Base-by-base conservation (phyloP, 1,140 invertebrate genomes). In the Nixonia krombeini region DNA sequence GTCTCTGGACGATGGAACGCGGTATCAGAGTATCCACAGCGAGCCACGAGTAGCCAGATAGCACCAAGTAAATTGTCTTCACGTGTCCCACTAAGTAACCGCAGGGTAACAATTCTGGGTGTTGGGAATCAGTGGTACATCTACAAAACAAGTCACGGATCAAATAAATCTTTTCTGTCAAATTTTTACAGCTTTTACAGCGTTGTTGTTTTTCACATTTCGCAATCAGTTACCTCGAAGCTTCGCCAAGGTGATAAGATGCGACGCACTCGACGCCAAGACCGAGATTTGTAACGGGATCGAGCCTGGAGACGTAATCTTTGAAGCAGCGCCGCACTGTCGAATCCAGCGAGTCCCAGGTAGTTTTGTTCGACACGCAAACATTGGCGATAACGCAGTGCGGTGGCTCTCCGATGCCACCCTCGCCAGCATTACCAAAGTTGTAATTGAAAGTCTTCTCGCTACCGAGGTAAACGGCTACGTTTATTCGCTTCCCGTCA, bases 1-100 rank as follows among this genome's bases (percentile, higher is more conserved):
- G 87, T 80, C 96, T 91, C 85, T 98, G 95, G 42, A 98, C 91
- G 70, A 99, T 96, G 62, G 95, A 94, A 85, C 96, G 95, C 51
- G 97, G 97, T 81, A 99, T 98, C 29, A 99, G 87, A 13, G 95
- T 97, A 80, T 99, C 96, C 79, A 99, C 97, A 0, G 95, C 94
- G 42, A 99, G 86, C 57, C 95, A 94, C 62, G 98, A 97, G 17
- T 99, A 92, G 67, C 93, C 93, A 76, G 92, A 92, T 55, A 93
- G 88, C 66, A 97, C 94, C 49, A 93, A 90, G 65, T 96, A 95
- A 55, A 93, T 85, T 1, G 91, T 91, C 42, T 88, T 89, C 7
- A 92, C 91, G 70, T 95, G 94, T 9, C 96, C 96, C 9, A 97
- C 91, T 9, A 97, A 89, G 73, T 98, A 99, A 13, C 96, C 96